These are phyloP conservation scores for Allophyes oxyacanthae DNA, from an alignment of 2,888 invertebrate species.

Conservation along the genomic window DNA sequence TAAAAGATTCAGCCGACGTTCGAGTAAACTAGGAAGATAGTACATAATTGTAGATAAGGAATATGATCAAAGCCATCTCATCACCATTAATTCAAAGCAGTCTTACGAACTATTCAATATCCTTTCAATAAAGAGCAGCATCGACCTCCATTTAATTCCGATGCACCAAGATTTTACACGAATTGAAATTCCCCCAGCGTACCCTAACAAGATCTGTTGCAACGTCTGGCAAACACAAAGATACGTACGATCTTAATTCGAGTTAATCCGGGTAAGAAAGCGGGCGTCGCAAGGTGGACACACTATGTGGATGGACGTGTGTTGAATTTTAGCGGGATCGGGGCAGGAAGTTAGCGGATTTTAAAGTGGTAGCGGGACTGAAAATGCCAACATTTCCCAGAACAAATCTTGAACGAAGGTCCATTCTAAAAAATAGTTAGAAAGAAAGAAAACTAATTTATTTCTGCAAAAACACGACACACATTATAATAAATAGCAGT, in stretches of 20 bases:
- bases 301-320: constrained; percentile 76
- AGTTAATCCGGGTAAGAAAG: constrained; percentile 83
- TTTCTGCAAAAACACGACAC: too few species aligned
- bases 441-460: too few species aligned
- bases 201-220: constrained; percentile 64
- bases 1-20: too few species aligned
- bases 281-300: constrained; percentile 80
- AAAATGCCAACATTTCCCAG: neutral
- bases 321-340: constrained; percentile 62
- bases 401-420: too few species aligned
- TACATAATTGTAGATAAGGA: neutral
- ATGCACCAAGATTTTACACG: constrained; percentile 47
- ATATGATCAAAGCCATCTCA: neutral
- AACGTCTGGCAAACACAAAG: constrained; percentile 76
- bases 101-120: constrained; percentile 21
- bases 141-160: constrained; percentile 41
- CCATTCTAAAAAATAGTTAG: too few species aligned
- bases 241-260: constrained; percentile 84
- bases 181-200: constrained; percentile 61
- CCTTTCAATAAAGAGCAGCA: constrained; percentile 23
- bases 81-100: constrained; percentile 10
- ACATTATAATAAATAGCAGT: too few species aligned
- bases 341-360: constrained; percentile 59
- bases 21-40: too few species aligned
- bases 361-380: constrained; percentile 15